Percentiles rank a stretch among this genome's conserved stretches.
Evolutionary conservation across 2,797 vertebrate genomes (phyloP).

Genomic region (Glossophaga mutica): DNA sequence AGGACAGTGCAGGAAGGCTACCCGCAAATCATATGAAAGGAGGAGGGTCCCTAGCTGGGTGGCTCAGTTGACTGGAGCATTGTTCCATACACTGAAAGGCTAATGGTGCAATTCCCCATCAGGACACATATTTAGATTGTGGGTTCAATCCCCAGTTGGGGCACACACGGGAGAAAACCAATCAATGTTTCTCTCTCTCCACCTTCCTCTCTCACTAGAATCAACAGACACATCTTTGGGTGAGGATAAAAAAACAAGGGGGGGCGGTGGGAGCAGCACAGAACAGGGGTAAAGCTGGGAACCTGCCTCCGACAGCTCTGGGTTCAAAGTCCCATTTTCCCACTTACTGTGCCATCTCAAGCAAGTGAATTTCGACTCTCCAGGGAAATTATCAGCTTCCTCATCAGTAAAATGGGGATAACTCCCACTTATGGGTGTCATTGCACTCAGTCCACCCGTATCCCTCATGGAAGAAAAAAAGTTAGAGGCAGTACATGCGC

Average conservation of each 20-base stretch:
- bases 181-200: not conserved
- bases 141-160: no score
- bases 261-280: not conserved
- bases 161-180: not conserved
- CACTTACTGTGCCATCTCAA: not conserved
- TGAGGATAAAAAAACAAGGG: not conserved
- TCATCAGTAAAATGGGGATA: not conserved
- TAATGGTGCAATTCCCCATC: not conserved
- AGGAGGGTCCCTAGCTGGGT: not conserved
- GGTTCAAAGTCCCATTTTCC: not conserved
- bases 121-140: no score
- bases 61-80: not conserved
- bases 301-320: not conserved
- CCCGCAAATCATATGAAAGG: not conserved
- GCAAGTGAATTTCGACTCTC: not conserved
- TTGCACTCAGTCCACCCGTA: not conserved
- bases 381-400: not conserved
- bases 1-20: not conserved
- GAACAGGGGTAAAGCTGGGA: not conserved
- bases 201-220: not conserved
- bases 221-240: not conserved
- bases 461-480: not conserved
- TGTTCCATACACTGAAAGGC: not conserved
- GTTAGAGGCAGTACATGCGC: accelerated
- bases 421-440: not conserved